Percentiles rank a stretch among this genome's conserved stretches.
Evolutionary conservation across 92 coral and sea anemone species (phyloP).

Genomic region (Phenganax subtilis): DNA sequence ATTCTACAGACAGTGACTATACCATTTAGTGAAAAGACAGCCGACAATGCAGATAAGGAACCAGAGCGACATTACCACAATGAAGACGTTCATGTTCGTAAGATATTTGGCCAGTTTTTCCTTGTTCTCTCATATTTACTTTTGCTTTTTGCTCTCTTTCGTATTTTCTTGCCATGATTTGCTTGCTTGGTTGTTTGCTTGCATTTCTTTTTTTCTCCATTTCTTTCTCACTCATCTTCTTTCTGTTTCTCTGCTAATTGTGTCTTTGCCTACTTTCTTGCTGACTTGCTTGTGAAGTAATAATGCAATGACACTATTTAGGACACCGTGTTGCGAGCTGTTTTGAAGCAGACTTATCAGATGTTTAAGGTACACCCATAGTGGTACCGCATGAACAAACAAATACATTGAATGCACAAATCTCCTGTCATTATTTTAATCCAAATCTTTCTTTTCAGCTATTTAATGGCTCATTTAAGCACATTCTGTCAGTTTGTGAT

Average conservation of each 20-base stretch:
- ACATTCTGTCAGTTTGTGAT: slow-evolving; percentile 60
- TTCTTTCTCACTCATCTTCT: neutral
- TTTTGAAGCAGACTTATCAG: slow-evolving; percentile 85
- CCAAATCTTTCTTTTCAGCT: slow-evolving; percentile 46
- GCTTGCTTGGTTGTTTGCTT: neutral
- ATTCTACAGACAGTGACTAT: slow-evolving; percentile 72
- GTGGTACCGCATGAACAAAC: neutral
- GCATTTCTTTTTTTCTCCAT: neutral
- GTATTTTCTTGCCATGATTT: neutral
- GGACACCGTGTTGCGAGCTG: slow-evolving; percentile 91
- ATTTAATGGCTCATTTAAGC: slow-evolving; percentile 79
- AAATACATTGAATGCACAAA: neutral
- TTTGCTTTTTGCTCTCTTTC: neutral
- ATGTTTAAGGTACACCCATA: slow-evolving; percentile 75
- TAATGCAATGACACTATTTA: slow-evolving; percentile 1
- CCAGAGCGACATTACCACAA: slow-evolving; percentile 72
- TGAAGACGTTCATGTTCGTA: slow-evolving; percentile 84
- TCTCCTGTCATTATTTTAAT: neutral
- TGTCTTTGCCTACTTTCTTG: neutral
- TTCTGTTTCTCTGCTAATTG: neutral
- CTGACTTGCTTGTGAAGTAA: neutral
- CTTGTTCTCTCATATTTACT: neutral
- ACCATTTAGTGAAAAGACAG: slow-evolving; percentile 89
- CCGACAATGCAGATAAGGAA: slow-evolving; percentile 73
- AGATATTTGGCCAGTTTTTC: neutral